Evolutionary conservation across 2,888 invertebrate species (phyloP), one percentile per base, ranked within the genome.

Genomic region (Amaurobius ferox): DNA sequence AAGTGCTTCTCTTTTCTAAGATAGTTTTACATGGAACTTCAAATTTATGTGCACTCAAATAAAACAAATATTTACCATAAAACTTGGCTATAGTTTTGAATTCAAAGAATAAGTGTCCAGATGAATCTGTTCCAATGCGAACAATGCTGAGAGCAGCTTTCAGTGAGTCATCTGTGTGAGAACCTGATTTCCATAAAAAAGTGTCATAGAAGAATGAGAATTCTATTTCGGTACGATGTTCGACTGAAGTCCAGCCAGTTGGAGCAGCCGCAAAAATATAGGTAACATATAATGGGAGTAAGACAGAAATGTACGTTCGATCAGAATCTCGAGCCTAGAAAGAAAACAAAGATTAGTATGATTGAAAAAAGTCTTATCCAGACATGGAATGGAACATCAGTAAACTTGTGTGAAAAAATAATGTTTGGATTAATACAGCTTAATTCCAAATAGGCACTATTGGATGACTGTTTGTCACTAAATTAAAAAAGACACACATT

Each of bases 191-290:
- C 91, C 91, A 91, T 64, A 91, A 89, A 23, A 91, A 89, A 11
- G 91, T 90, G 87, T 91, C 90, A 87, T 92, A 92, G 88, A 90
- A 91, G 87, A 92, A 91, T 2, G 91, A 91, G 61, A 92, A 90
- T 85, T 92, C 91, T 89, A 92, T 90, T 88, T 91, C 91, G n/a
- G 92, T 91, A 23, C 90, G 89, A 81, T 92, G 92, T 79, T 92
- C 92, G n/a, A 92, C 87, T 2, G 91, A 90, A 2, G 91, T 90
- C 92, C 92, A 92, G 7, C 91, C 91, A 28, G 90, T 90, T 1
- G 91, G 91, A 0, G 91, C 90, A 35, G 90, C 90, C 29, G 91
- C 91, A 88, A 90, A 91, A 28, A 92, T 89, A 83, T 92, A 91
- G 0, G 92, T 91, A 30, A 92, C 91, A 89, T 91, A 91, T 23